Conservation (phyloP, 1,140 invertebrate genomes). For the Heliconius eleuchia region DNA sequence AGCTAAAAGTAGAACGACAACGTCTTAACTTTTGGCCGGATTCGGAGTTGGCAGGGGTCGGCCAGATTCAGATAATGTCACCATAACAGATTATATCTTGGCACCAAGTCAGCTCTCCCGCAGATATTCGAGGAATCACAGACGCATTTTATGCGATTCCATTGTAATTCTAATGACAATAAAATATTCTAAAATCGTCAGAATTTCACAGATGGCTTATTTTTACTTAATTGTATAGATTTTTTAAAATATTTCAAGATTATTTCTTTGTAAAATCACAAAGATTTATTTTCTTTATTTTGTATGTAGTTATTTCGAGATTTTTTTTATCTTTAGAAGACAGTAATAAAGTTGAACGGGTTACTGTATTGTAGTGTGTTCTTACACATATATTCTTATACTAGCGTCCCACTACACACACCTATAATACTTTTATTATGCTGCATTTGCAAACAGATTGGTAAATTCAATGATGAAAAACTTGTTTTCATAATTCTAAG, state of each 20-base stretch:
- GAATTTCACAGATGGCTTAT: slow-evolving; percentile 16
- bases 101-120: slow-evolving; percentile 51
- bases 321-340: too few relatives aligned
- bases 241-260: background rate
- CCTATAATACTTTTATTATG: too few relatives aligned
- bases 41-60: slow-evolving; percentile 61
- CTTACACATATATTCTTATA: too few relatives aligned
- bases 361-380: too few relatives aligned
- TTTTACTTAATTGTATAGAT: background rate
- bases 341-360: too few relatives aligned
- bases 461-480: too few relatives aligned
- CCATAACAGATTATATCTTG: slow-evolving; percentile 78
- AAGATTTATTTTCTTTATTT: background rate
- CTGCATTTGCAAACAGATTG: too few relatives aligned
- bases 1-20: slow-evolving; percentile 52
- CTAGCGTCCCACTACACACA: too few relatives aligned
- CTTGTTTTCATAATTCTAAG: too few relatives aligned
- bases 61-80: slow-evolving; percentile 67
- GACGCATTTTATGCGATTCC: slow-evolving; percentile 50
- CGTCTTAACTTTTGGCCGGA: slow-evolving; percentile 62
- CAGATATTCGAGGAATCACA: slow-evolving; percentile 55
- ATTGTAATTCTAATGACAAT: slow-evolving; percentile 41
- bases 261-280: background rate
- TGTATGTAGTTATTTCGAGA: too few relatives aligned
- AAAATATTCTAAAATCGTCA: slow-evolving; percentile 27